Conservation (phyloP, 2,888 invertebrate species). For the Troilus luridus region DNA sequence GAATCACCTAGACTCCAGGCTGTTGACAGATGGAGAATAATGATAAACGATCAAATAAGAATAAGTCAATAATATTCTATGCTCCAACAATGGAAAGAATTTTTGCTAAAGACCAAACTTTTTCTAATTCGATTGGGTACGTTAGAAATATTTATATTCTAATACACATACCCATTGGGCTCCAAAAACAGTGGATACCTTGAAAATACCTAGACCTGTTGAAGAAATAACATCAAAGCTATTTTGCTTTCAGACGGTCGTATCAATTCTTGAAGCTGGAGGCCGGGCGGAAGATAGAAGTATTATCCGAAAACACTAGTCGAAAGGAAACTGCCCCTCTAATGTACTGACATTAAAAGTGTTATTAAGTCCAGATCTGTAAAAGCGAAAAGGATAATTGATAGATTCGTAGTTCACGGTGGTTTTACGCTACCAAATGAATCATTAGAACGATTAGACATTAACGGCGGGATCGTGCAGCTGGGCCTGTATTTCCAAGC, state of each 20-base stretch:
- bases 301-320: conserved; percentile 20
- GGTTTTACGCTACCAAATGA: conserved; percentile 31
- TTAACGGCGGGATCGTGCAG: conserved; percentile 35
- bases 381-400: conserved; percentile 15
- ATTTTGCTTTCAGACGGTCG: not conserved
- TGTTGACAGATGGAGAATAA: too few species aligned
- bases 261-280: not conserved
- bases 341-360: conserved; percentile 45
- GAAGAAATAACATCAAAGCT: too few species aligned
- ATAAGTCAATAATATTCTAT: too few species aligned
- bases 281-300: not conserved
- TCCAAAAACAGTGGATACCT: too few species aligned
- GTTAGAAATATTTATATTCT: too few species aligned
- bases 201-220: too few species aligned
- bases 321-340: conserved; percentile 17
- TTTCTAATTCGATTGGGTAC: too few species aligned
- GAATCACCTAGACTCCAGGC: too few species aligned
- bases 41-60: too few species aligned
- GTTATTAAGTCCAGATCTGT: conserved; percentile 24
- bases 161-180: too few species aligned
- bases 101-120: too few species aligned
- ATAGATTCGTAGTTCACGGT: conserved; percentile 40
- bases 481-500: conserved; percentile 22
- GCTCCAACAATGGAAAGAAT: too few species aligned
- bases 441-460: conserved; percentile 35